Conservation (phyloP, 2,888 invertebrate genomes). For the Seira sanloemensis region DNA sequence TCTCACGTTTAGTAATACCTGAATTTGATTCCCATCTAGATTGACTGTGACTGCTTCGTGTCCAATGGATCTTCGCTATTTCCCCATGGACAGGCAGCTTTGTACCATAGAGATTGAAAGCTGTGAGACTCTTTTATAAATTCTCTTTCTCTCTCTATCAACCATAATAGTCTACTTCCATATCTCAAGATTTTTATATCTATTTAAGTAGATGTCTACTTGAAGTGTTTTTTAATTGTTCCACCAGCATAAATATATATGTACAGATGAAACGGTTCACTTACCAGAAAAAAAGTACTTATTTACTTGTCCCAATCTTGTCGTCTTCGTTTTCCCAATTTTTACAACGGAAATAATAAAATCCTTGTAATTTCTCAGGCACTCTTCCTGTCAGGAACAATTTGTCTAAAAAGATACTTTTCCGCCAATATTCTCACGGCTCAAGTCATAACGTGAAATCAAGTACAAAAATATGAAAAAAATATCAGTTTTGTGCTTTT, state of each 20-base stretch:
- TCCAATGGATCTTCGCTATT: slow-evolving; percentile 74
- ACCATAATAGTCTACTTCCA: not conserved
- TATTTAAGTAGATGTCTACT: not conserved
- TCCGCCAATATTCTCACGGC: not conserved
- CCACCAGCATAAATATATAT: not conserved
- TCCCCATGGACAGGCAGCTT: slow-evolving; percentile 74
- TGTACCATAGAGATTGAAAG: slow-evolving; percentile 74
- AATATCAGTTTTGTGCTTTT: not conserved
- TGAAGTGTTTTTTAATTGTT: slow-evolving; percentile 8
- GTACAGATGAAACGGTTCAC: not conserved
- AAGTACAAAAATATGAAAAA: not conserved
- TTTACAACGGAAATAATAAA: not conserved
- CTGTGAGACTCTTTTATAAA: slow-evolving; percentile 69
- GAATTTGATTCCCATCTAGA: slow-evolving; percentile 60
- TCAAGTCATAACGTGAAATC: not conserved
- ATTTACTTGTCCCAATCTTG: not conserved
- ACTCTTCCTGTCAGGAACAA: not conserved
- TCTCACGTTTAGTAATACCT: not conserved
- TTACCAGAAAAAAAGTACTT: not conserved
- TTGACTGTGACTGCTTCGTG: slow-evolving; percentile 74
- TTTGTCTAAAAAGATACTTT: not conserved
- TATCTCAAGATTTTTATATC: not conserved
- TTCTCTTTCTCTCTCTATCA: slow-evolving; percentile 22
- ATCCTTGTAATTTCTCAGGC: not conserved
- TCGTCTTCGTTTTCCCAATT: not conserved